These are phyloP conservation scores for Zaprionus lineosus DNA, from an alignment of 2,888 invertebrate genomes.

Conservation along the genomic window DNA sequence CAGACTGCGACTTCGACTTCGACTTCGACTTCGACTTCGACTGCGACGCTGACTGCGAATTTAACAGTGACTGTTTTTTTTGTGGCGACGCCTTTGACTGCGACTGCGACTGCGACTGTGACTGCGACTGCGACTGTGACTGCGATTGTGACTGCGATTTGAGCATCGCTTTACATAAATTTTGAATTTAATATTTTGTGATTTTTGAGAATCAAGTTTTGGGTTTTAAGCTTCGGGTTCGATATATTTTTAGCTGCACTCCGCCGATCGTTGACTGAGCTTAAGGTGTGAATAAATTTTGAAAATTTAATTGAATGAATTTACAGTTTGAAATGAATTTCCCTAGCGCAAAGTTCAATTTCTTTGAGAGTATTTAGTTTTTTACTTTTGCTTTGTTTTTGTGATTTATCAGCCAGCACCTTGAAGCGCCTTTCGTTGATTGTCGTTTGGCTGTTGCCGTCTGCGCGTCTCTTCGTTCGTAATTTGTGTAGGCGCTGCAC, in stretches of 20 bases:
- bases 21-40: constrained; percentile 10
- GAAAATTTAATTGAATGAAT: too few relatives aligned
- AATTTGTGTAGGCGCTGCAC: constrained; percentile 68
- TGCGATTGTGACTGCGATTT: constrained; percentile 10
- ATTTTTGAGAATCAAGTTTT: constrained; percentile 21
- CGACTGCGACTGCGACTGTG: constrained; percentile 21
- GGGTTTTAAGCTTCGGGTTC: too few relatives aligned
- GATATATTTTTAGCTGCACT: too few relatives aligned
- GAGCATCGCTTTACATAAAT: constrained; percentile 39
- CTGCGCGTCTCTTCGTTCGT: constrained; percentile 14
- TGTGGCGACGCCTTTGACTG: constrained; percentile 7
- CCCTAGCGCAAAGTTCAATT: too few relatives aligned
- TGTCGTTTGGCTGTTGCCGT: constrained; percentile 14
- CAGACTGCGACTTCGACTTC: constrained; percentile 20
- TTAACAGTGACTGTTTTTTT: too few relatives aligned
- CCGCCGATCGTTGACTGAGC: too few relatives aligned
- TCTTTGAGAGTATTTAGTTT: too few relatives aligned
- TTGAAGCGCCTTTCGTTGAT: constrained; percentile 12
- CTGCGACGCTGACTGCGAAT: constrained; percentile 27
- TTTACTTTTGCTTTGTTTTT: not conserved
- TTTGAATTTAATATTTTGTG: constrained; percentile 28
- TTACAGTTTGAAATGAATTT: too few relatives aligned
- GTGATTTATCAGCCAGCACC: constrained; percentile 6
- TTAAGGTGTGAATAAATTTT: too few relatives aligned
- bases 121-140: constrained; percentile 3